phyloP scores from a whole-genome alignment of 2,888 invertebrate genomes.

The Actias luna region DNA sequence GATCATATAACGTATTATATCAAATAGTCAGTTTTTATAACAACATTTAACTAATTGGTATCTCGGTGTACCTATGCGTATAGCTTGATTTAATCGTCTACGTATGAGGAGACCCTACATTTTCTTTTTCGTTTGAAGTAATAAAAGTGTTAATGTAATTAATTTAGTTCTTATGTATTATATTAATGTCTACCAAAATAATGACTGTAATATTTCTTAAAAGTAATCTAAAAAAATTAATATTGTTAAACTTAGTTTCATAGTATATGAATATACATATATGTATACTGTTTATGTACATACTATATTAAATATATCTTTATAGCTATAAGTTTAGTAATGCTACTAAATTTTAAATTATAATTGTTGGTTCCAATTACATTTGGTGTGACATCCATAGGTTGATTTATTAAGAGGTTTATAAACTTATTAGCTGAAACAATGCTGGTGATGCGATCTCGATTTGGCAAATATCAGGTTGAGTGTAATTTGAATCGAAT shows the following conservation, averaged over 20 bases:
- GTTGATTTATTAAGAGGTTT: no score
- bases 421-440: no score
- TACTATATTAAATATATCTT: no score
- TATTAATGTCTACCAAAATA: background rate
- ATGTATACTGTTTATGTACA: no score
- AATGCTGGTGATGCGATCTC: no score
- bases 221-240: background rate
- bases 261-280: background rate
- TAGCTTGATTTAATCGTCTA: background rate
- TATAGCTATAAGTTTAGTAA: no score
- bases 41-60: slow-evolving; percentile 29
- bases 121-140: background rate
- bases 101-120: background rate
- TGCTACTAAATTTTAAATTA: no score
- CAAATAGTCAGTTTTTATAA: slow-evolving; percentile 34
- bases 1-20: slow-evolving; percentile 49
- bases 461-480: no score
- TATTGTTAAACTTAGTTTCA: background rate
- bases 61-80: slow-evolving; percentile 15
- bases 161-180: background rate
- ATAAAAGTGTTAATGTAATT: background rate
- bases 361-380: no score
- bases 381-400: no score
- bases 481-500: no score
- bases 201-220: background rate